Evolutionary conservation across 2,113 vertebrate genomes (phyloP).

Genomic region (Melospiza melodia): DNA sequence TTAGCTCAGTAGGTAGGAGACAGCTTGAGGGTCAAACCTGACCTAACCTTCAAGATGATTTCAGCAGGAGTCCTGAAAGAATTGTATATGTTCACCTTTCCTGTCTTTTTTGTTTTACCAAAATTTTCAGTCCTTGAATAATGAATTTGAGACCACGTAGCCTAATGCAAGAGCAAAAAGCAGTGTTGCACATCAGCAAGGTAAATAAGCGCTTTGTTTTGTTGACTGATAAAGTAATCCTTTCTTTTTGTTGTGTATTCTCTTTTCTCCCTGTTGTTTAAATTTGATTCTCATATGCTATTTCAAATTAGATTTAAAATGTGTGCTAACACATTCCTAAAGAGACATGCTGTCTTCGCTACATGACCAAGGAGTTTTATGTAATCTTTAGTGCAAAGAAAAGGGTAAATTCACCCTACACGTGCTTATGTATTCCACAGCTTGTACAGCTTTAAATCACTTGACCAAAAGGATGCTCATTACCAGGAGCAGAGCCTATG

Average conservation of each 20-base stretch:
- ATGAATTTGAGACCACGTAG: not conserved
- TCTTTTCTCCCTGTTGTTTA: not conserved
- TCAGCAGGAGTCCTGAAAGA: not conserved
- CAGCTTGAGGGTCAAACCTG: not conserved
- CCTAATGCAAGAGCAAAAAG: not conserved
- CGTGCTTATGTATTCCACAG: not conserved
- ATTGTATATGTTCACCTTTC: not conserved
- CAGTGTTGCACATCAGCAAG: not conserved
- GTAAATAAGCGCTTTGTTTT: not conserved
- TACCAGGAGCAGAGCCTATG: not conserved
- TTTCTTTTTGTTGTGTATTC: not conserved
- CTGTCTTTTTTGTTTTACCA: not conserved
- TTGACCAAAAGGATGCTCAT: not conserved
- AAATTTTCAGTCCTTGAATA: not conserved
- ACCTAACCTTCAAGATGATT: not conserved
- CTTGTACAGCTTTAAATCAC: not conserved
- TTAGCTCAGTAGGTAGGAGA: not conserved
- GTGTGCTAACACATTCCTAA: not conserved
- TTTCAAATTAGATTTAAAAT: not conserved
- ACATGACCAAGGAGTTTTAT: not conserved
- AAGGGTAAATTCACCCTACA: not conserved
- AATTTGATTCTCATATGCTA: not conserved
- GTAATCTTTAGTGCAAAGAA: not conserved
- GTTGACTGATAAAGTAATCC: not conserved
- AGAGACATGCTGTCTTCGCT: fast-evolving